Base-by-base conservation (phyloP, 2,797 vertebrate species). In the Varecia variegata region DNA sequence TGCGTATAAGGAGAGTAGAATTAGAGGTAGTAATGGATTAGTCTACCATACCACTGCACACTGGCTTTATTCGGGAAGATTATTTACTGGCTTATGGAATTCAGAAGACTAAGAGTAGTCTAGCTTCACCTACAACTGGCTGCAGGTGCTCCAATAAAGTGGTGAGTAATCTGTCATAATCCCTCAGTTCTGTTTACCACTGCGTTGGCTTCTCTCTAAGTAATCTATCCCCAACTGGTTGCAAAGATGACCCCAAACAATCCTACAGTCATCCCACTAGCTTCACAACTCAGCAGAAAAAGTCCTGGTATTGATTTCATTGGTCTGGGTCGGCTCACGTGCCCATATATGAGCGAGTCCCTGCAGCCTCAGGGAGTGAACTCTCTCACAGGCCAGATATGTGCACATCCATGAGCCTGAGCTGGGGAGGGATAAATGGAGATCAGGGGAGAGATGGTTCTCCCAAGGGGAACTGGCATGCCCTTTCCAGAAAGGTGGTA, bases 81-180 rank as follows among this genome's bases (percentile, higher is more conserved):
- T 45, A 71, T 87, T 91, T 85, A 76, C 60, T 86, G 52, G 30
- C n/a, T 95, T 90, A 27, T 32, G n/a, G 35, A 92, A 58, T 71
- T 77, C 14, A 21, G 30, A 93, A 88, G 62, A 86, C n/a, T 89
- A 74, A 56, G 77, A 32, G 14, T 56, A 74, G 45, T 76, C 23
- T 83, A 56, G 58, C 45, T 74, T 93, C 14, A 67, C 54, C 54
- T n/a, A 43, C 40, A 60, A 85, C 2, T 47, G 8, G 14, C 45
- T 58, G 9, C 40, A 71, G 17, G 47, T 77, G 18, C 35, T 90
- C 52, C 80, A 38, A 77, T 62, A 77, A 93, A 80, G 12, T 74
- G 58, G 3, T 74, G 86, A 89, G 45, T 50, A 50, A 50, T 77
- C 73, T 94, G 23, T 74, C 43, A 27, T 60, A 62, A 90, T 56